These are phyloP conservation scores for Byasa hedistus DNA, from an alignment of 2,888 invertebrate genomes.

Conservation along the genomic window DNA sequence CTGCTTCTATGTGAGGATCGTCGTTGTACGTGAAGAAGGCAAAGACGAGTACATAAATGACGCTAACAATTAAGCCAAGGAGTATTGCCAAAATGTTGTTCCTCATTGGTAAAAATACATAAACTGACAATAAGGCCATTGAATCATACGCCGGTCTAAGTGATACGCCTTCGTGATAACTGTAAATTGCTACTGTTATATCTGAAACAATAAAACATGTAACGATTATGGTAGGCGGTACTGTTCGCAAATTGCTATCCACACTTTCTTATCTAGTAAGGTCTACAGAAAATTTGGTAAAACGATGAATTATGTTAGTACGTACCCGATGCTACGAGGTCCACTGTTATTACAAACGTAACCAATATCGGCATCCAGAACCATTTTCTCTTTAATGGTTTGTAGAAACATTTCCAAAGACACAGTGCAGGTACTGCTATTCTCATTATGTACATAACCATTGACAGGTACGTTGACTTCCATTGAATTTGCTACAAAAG, in stretches of 20 bases:
- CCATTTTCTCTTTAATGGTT: constrained; percentile 60
- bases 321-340: constrained; percentile 78
- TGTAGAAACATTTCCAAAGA: constrained; percentile 62
- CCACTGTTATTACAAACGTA: constrained; percentile 66
- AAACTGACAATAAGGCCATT: constrained; percentile 87
- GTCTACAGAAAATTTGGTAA: too few relatives aligned
- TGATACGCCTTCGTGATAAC: constrained; percentile 73
- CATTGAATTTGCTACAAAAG: constrained; percentile 62
- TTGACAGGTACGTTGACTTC: constrained; percentile 61
- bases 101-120: constrained; percentile 90
- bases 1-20: constrained; percentile 52
- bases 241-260: not conserved
- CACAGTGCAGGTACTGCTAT: constrained; percentile 58
- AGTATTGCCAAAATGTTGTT: constrained; percentile 85
- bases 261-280: not conserved
- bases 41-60: constrained; percentile 80
- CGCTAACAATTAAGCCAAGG: constrained; percentile 84
- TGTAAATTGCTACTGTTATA: constrained; percentile 83
- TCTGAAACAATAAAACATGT: constrained; percentile 69
- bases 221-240: not conserved
- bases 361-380: constrained; percentile 67
- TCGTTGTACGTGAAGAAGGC: constrained; percentile 62
- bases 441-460: constrained; percentile 66
- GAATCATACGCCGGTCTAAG: constrained; percentile 86
- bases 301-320: not conserved